Evolutionary conservation across 1,140 invertebrate genomes (phyloP), one percentile per base, ranked within the genome.

Genomic region (Hyphantria cunea): DNA sequence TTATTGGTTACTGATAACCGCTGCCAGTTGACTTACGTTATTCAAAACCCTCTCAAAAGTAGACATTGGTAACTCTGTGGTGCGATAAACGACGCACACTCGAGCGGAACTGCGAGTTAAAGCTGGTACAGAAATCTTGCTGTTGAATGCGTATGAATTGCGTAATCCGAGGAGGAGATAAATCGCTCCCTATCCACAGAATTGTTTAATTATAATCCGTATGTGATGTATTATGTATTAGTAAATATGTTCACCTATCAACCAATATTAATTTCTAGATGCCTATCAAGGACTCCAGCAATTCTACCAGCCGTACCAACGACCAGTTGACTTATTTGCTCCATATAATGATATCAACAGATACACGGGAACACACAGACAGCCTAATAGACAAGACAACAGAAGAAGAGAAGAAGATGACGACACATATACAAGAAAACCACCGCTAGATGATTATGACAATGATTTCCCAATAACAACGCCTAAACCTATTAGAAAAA

Each of bases 271-370:
- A 11, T 37, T 83, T 78, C n/a, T 80, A 86, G 84, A 86, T 66
- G 58, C 84, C 39, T 69, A 80, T 44, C 68, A 78, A 65, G 78
- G 74, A 0, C 51, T 83, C 6, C 79, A 82, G 41, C 78, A 76
- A 0, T n/a, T 72, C 0, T 33, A 75, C 7, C 72, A 77, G 37
- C 62, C 67, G 0, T 50, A 55, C 48, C 59, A 34, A 49, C 70
- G 9, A n/a, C 51, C 12, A 55, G 72, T 54, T 25, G 67, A 33
- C 14, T 66, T n/a, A 9, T 32, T 12, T 6, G 17, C 41, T 13
- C 31, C 17, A 33, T 45, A 45, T 13, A 55, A 45, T 17, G 48
- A 25, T 44, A 42, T 49, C 25, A 66, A 48, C 47, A 62, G 7
- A 64, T 11, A 7, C 54, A 70, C 17, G 32, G 4, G 12, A 14